phyloP scores from a whole-genome alignment of 2,113 vertebrate genomes.

The Typhlomys cinereus region DNA sequence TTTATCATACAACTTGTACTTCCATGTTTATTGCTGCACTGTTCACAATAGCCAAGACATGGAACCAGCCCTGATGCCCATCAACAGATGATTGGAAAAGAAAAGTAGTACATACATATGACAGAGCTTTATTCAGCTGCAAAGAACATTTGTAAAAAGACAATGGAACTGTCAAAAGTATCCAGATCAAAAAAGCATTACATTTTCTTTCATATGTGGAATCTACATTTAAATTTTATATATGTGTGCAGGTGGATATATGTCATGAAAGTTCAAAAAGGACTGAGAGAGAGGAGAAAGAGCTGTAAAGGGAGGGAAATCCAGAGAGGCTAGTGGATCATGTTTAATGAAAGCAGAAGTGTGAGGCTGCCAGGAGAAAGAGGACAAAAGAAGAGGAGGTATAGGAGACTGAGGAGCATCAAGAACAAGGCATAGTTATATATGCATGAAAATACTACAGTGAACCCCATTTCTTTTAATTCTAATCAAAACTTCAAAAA shows the following conservation, averaged over 20 bases:
- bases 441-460: background rate
- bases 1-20: background rate
- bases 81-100: background rate
- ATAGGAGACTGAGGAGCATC: background rate
- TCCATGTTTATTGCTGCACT: background rate
- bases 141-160: background rate
- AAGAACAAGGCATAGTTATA: background rate
- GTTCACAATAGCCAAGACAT: background rate
- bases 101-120: background rate
- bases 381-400: background rate
- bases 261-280: background rate
- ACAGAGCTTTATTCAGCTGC: background rate
- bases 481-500: background rate
- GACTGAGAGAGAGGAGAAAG: background rate
- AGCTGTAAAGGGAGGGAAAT: background rate
- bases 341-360: background rate
- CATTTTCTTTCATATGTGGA: background rate
- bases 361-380: background rate
- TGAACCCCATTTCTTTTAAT: background rate
- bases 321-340: background rate
- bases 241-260: background rate
- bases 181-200: background rate
- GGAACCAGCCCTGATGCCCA: background rate
- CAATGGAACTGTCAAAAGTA: background rate
- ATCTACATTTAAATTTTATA: background rate